phyloP scores from a whole-genome alignment of 2,113 vertebrate species.

The Hippocampus zosterae region DNA sequence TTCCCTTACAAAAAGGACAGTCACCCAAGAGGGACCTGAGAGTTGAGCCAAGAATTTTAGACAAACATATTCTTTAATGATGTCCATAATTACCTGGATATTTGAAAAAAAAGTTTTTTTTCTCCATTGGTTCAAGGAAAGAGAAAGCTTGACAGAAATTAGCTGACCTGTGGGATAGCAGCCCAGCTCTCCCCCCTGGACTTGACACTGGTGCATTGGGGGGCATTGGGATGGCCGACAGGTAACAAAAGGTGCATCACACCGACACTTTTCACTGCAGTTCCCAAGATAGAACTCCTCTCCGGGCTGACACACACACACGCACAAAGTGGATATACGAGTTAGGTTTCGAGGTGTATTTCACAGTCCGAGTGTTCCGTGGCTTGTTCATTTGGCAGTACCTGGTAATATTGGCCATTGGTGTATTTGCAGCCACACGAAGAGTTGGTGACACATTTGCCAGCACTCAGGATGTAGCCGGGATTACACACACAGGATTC shows the following conservation, averaged over 20 bases:
- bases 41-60: too few species aligned
- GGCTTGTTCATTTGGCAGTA: constrained; percentile 12
- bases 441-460: constrained; percentile 57
- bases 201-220: constrained; percentile 62
- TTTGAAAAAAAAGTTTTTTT: too few species aligned
- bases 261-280: constrained; percentile 61
- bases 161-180: constrained; percentile 73
- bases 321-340: constrained; percentile 4
- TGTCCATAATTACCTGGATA: too few species aligned
- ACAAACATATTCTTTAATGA: too few species aligned
- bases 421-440: constrained; percentile 64
- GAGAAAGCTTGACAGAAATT: too few species aligned
- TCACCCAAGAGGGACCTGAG: too few species aligned
- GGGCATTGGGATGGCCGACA: constrained; percentile 59
- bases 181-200: constrained; percentile 65
- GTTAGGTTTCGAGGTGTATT: neutral
- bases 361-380: neutral
- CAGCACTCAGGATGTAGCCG: constrained; percentile 69
- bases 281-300: constrained; percentile 66
- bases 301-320: constrained; percentile 52
- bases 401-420: constrained; percentile 71
- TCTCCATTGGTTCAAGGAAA: too few species aligned
- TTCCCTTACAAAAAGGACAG: too few species aligned
- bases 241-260: constrained; percentile 47
- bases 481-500: constrained; percentile 72